Evolutionary conservation across 2,113 vertebrate genomes (phyloP).

Genomic region (Meriones unguiculatus): DNA sequence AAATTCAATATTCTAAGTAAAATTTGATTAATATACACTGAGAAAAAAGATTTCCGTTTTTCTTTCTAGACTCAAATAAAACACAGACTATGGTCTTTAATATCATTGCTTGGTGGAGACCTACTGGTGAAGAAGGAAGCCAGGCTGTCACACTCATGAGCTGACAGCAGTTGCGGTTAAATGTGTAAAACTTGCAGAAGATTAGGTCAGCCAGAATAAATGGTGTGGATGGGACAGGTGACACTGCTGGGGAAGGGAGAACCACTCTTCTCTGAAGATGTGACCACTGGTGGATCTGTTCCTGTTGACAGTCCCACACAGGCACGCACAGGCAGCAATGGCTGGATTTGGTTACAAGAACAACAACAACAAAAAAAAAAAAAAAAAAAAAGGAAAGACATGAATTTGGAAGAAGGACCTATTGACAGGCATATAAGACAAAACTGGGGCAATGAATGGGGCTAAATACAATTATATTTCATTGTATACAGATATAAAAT

Average conservation of each 20-base stretch:
- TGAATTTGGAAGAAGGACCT: not conserved
- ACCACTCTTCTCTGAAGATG: not conserved
- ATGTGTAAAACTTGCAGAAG: not conserved
- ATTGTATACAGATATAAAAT: not conserved
- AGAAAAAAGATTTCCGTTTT: not conserved
- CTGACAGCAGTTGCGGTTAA: not conserved
- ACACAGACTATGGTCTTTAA: not conserved
- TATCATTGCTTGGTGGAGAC: not conserved
- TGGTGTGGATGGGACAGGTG: not conserved
- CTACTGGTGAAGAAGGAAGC: not conserved
- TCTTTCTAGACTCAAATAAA: not conserved
- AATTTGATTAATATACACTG: not conserved
- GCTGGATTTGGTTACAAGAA: not conserved
- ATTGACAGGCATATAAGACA: not conserved
- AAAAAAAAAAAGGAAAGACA: not conserved
- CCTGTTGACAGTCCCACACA: too few species aligned
- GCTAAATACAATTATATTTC: not conserved
- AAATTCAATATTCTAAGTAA: not conserved
- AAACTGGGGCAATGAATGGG: not conserved
- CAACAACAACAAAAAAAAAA: too few species aligned
- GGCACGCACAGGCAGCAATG: not conserved
- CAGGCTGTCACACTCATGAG: not conserved
- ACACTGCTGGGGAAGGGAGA: not conserved
- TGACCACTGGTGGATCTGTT: not conserved
- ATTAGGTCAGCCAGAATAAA: not conserved